phyloP scores from a whole-genome alignment of 2,113 vertebrate species.

The Vimba vimba region DNA sequence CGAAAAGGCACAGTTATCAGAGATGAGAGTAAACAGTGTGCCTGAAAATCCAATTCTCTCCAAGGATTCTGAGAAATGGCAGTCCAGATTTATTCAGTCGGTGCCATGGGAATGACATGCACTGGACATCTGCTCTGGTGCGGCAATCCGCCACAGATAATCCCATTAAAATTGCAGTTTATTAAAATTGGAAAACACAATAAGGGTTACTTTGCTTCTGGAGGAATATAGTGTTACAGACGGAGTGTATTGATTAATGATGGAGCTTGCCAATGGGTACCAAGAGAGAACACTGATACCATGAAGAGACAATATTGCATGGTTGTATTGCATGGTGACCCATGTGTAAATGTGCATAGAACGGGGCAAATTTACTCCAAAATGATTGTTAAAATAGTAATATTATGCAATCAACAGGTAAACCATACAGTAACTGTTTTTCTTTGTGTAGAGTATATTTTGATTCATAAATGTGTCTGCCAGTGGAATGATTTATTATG shows the following conservation, averaged over 20 bases:
- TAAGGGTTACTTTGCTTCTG: slow-evolving; percentile 60
- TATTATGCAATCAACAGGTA: neutral
- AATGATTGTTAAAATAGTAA: neutral
- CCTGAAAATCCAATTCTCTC: slow-evolving; percentile 43
- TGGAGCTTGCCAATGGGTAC: slow-evolving; percentile 33
- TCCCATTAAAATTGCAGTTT: slow-evolving; percentile 63
- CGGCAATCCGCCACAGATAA: slow-evolving; percentile 48
- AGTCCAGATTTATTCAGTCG: slow-evolving; percentile 31
- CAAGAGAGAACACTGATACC: neutral
- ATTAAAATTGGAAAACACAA: slow-evolving; percentile 69
- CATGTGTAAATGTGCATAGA: neutral
- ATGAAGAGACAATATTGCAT: neutral
- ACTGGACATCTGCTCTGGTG: slow-evolving; percentile 67
- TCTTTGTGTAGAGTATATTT: neutral
- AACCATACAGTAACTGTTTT: neutral
- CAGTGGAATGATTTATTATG: neutral
- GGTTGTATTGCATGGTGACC: neutral
- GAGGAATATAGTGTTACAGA: slow-evolving; percentile 68
- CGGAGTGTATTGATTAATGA: slow-evolving; percentile 66
- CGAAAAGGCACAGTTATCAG: neutral
- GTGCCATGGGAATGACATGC: slow-evolving; percentile 44
- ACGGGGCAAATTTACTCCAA: neutral
- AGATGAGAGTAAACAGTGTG: slow-evolving; percentile 34
- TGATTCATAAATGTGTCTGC: neutral
- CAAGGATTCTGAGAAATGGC: slow-evolving; percentile 40